Base-by-base conservation (phyloP, 2,888 invertebrate species). In the Mythimna ferrago region DNA sequence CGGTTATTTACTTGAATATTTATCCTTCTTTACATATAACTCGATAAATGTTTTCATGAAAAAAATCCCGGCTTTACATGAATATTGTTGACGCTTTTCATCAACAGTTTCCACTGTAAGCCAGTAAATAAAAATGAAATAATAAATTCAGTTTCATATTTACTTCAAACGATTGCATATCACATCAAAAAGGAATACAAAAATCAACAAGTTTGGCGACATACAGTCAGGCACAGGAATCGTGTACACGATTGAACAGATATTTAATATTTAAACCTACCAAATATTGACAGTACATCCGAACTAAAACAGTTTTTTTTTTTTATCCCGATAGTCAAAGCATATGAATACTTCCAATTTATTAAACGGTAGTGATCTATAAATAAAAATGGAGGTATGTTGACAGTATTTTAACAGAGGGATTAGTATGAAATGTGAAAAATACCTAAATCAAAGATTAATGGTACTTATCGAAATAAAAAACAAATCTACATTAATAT, bases 71-170 rank as follows among this genome's bases (percentile, higher is more conserved):
- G 56, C 60, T 71, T 68, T 53, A 67, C 66, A 78, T 62, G 71
- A 73, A 81, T 51, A 63, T 53, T 56, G 62, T 35, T 56, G 68
- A 68, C 64, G 62, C 73, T 67, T 73, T 71, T 64, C 51, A 58
- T 54, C 67, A 61, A 48, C 64, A 78, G 53, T 60, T 72, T 65
- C 56, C 68, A 53, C 53, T 72, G 66, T 61, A 54, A 66, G 38
- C 70, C 66, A 74, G 80, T 80, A 84, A 83, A 83, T 83, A 76
- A 81, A 80, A 81, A 67, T 66, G 78, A 74, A 83, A 87, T 89
- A 83, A 86, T 84, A 88, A 84, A 90, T 88, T 89, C 87, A 76
- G 85, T 86, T 89, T 85, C 86, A 82, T 87, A 82, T 88, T 86
- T 80, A 78, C 78, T 76, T 80, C 84, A 89, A 88, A 85, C 84